Conservation (phyloP, 2,888 invertebrate genomes). For the Pammene fasciana region DNA sequence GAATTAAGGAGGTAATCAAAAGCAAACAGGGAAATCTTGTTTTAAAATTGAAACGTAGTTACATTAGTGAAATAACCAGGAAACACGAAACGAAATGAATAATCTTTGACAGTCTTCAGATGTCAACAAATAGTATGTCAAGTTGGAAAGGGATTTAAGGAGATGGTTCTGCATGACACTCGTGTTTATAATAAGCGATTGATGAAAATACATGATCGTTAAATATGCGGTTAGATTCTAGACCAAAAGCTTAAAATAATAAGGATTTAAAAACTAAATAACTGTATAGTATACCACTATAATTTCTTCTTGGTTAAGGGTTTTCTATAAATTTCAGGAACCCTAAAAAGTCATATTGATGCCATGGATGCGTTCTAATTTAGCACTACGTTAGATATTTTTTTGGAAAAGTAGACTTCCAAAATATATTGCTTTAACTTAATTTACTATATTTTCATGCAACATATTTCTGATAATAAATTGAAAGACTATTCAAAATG, state of each 20-base stretch:
- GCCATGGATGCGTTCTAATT: conserved; percentile 4
- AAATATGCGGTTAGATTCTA: too few species aligned
- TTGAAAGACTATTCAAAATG: background rate
- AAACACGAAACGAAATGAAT: conserved; percentile 37
- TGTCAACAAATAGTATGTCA: conserved; percentile 33
- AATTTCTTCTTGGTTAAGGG: background rate
- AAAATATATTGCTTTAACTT: background rate
- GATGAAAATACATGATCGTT: too few species aligned
- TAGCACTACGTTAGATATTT: background rate
- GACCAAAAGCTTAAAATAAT: too few species aligned
- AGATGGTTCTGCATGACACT: conserved; percentile 20
- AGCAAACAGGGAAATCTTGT: background rate
- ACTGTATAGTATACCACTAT: too few species aligned
- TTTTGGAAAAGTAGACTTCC: background rate
- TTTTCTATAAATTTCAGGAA: background rate
- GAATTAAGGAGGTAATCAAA: background rate
- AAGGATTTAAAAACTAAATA: too few species aligned
- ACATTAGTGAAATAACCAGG: conserved; percentile 17
- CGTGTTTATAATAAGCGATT: too few species aligned
- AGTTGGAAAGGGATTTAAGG: background rate
- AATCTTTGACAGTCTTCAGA: conserved; percentile 27
- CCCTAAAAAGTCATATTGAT: background rate
- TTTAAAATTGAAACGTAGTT: conserved; percentile 30
- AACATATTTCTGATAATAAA: background rate
- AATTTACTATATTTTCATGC: too few species aligned